Evolutionary conservation across 2,888 invertebrate genomes (phyloP).

Genomic region (Bimastos eiseni): DNA sequence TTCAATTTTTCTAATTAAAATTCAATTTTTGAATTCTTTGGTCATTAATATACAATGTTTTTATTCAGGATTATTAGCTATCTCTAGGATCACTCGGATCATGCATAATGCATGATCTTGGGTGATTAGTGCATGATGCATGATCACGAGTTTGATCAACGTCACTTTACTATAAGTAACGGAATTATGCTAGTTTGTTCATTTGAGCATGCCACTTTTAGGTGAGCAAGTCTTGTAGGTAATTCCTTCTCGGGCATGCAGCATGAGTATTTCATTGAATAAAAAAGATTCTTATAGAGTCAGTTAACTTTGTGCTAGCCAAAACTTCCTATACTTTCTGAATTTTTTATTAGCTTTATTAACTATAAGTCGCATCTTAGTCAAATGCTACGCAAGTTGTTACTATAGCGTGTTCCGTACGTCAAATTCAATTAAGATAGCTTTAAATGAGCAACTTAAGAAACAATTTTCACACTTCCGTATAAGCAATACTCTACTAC

Average conservation of each 20-base stretch:
- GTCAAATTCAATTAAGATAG: neutral
- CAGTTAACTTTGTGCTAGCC: neutral
- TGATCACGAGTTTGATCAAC: neutral
- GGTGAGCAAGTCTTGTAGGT: neutral
- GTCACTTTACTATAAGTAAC: neutral
- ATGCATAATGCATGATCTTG: conserved; percentile 4
- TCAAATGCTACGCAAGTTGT: neutral
- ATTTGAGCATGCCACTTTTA: neutral
- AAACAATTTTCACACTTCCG: no score
- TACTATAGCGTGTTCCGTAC: neutral
- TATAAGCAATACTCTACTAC: neutral
- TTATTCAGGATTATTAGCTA: neutral
- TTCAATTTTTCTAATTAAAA: no score
- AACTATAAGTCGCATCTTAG: neutral
- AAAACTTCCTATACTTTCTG: neutral
- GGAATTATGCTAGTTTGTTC: neutral
- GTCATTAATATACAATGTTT: neutral
- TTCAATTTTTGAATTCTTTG: neutral
- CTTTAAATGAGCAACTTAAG: neutral
- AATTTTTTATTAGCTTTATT: neutral
- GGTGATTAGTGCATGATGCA: conserved; percentile 13
- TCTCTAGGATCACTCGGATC: neutral
- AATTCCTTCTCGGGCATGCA: neutral
- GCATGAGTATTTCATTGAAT: neutral
- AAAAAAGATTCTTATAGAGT: neutral